A percentile compares a stretch with the other conserved stretches of the same genome.
phyloP scores from a whole-genome alignment of 1,140 invertebrate genomes.

The Eumaeus atala region DNA sequence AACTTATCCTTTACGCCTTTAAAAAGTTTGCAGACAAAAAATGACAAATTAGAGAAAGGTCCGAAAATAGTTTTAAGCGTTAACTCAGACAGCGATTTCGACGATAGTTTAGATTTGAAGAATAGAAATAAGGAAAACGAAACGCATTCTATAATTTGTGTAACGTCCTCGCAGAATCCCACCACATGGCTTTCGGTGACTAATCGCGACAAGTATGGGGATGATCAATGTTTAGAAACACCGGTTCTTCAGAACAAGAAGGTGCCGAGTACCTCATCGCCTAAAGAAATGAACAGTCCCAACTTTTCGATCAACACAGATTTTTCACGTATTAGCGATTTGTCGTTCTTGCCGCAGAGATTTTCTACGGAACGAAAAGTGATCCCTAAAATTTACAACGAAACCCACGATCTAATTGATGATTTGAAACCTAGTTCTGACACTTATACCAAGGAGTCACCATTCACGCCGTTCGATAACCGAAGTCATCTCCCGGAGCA shows the following conservation, averaged over 20 bases:
- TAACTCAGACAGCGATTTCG: conserved; percentile 53
- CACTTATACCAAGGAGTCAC: conserved; percentile 70
- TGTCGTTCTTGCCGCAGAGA: conserved; percentile 64
- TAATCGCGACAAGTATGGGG: conserved; percentile 30
- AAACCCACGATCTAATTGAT: conserved; percentile 53
- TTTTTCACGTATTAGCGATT: conserved; percentile 61
- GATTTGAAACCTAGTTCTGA: conserved; percentile 56
- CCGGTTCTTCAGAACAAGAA: conserved; percentile 45
- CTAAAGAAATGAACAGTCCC: conserved; percentile 58
- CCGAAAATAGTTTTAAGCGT: conserved; percentile 55
- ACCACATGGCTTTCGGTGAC: conserved; percentile 48
- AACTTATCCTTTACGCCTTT: conserved; percentile 60
- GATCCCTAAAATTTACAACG: conserved; percentile 47
- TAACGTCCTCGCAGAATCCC: conserved; percentile 40
- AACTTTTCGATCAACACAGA: conserved; percentile 67
- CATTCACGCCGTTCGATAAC: conserved; percentile 41
- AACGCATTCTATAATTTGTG: conserved; percentile 49
- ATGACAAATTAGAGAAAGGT: conserved; percentile 47
- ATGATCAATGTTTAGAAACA: conserved; percentile 34
- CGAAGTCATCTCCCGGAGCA: conserved; percentile 30
- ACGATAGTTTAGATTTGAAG: conserved; percentile 50
- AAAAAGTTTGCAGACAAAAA: conserved; percentile 38
- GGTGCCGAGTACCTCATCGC: conserved; percentile 63
- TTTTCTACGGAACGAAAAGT: conserved; percentile 68
- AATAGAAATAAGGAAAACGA: conserved; percentile 55